Evolutionary conservation across 2,113 vertebrate genomes (phyloP), one percentile per base, ranked within the genome.

Genomic region (Odocoileus virginianus): DNA sequence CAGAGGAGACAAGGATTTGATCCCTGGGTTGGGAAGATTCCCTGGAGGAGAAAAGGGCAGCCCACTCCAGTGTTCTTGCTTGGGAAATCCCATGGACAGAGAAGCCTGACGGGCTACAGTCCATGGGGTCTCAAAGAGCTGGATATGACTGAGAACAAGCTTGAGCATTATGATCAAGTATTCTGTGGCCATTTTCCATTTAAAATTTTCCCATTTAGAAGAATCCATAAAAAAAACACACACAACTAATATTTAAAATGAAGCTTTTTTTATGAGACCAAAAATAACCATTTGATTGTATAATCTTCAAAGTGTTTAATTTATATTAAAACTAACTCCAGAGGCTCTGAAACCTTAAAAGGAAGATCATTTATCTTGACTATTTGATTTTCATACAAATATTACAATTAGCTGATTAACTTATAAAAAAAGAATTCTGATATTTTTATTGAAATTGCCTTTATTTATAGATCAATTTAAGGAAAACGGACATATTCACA

Each of bases 161-260:
- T 43, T 55, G 71, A 76, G 71, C 71, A 43, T 76, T 76, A 79
- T 43, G n/a, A 94, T 28, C 52, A 57, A 90, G 45, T 94, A 82
- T 94, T 89, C 83, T 81, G 4, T n/a, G 71, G 74, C 82, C 76
- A 54, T 86, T 96, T 50, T 40, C 55, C 52, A 60, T 86, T 96
- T 64, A 50, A 40, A 91, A 55, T 36, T 79, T 95, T 67, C 55
- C 71, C 81, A 83, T 88, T 97, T 84, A 95, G 54, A 55, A 74
- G 94, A 94, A 90, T 90, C 95, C 91, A 93, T 82, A 0, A 19
- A 33, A 64, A 71, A 67, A 67, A 64, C 36, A 33, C 30, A 95
- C 57, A 87, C 43, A n/a, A 88, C 76, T 58, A 19, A 90, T 33
- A 55, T 93, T 87, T 76, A 47, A 86, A 4, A 71, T 33, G 21